phyloP scores from a whole-genome alignment of 2,797 vertebrate genomes.

The Meda fulgida region DNA sequence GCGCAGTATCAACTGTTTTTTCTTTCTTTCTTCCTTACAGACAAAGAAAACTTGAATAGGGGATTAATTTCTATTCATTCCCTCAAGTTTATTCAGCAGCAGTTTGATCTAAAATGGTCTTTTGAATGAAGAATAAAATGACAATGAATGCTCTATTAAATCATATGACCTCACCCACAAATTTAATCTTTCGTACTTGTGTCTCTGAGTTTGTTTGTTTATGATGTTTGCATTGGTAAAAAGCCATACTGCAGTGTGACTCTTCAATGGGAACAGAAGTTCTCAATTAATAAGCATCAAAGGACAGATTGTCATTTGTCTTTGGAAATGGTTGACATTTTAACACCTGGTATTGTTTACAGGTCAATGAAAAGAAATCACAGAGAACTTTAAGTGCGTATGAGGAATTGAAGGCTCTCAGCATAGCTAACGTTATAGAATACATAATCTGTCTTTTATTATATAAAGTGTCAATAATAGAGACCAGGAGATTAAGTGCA shows the following conservation, averaged over 20 bases:
- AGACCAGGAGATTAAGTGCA: conserved; percentile 2
- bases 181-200: conserved; percentile 31
- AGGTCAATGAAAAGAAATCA: conserved; percentile 42
- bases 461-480: conserved; percentile 17
- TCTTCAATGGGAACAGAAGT: conserved; percentile 39
- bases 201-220: conserved; percentile 27
- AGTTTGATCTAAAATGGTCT: conserved; percentile 20
- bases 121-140: conserved; percentile 25
- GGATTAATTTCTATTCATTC: conserved; percentile 41
- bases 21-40: neutral
- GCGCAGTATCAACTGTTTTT: neutral
- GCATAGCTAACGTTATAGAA: conserved; percentile 12
- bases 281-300: conserved; percentile 31
- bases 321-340: conserved; percentile 38
- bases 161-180: conserved; percentile 23
- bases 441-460: conserved; percentile 36
- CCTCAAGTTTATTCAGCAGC: conserved; percentile 36
- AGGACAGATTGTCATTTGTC: conserved; percentile 33
- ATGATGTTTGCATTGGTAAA: conserved; percentile 41
- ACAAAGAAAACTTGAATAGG: conserved; percentile 33
- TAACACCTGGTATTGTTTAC: conserved; percentile 47
- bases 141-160: conserved; percentile 39
- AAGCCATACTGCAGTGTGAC: conserved; percentile 38
- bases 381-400: conserved; percentile 26
- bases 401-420: conserved; percentile 16